A percentile compares a stretch with the other conserved stretches of the same genome.
These are phyloP conservation scores for Myotis lucifugus DNA, from an alignment of 2,113 vertebrate genomes.

Conservation along the genomic window DNA sequence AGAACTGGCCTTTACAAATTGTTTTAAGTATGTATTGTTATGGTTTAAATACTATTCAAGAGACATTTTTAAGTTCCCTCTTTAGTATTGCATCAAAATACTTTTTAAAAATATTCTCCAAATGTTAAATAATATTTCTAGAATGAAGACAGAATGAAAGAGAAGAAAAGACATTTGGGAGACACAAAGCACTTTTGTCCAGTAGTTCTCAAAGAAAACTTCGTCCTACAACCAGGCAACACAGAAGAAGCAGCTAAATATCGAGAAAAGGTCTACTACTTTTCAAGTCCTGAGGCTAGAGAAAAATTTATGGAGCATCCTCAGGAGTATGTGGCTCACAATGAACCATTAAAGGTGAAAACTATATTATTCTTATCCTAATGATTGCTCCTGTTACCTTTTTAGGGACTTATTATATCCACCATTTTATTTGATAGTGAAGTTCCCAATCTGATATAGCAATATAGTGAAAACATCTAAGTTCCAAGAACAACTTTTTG, in stretches of 20 bases:
- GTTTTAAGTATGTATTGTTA: neutral
- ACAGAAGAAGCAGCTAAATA: conserved; percentile 90
- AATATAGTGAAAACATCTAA: neutral
- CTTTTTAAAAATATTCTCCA: neutral
- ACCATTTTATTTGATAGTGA: neutral
- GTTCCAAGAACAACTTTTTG: conserved; percentile 26
- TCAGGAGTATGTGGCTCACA: conserved; percentile 86
- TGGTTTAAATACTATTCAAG: conserved; percentile 22
- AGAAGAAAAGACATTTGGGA: conserved; percentile 88
- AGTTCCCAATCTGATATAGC: neutral
- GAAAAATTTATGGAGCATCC: conserved; percentile 91
- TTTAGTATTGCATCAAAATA: neutral
- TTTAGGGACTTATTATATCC: neutral
- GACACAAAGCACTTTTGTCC: conserved; percentile 94
- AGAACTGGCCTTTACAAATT: conserved; percentile 17
- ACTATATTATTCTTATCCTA: neutral
- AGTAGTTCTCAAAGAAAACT: conserved; percentile 90
- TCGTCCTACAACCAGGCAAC: conserved; percentile 88
- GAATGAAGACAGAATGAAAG: conserved; percentile 83
- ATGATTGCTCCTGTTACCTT: neutral
- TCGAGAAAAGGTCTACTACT: conserved; percentile 91
- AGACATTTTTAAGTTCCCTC: neutral
- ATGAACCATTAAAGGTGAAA: conserved; percentile 89
- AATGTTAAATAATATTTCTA: conserved; percentile 76
- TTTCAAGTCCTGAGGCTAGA: conserved; percentile 88